Conservation (phyloP, 2,797 vertebrate species). For the Sternotherus odoratus region DNA sequence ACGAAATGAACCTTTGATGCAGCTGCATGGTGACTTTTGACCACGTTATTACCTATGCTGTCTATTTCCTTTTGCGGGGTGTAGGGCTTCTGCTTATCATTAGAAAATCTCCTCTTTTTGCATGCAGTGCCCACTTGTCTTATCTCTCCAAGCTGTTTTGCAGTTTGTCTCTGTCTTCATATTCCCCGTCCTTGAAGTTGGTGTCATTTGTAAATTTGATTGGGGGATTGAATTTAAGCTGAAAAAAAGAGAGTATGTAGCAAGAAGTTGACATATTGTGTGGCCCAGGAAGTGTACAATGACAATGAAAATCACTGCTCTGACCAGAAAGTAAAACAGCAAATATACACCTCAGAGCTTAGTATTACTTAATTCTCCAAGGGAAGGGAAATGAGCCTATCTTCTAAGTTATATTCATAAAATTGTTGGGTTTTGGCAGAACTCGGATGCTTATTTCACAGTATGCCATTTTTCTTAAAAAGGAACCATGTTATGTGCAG, state of each 20-base stretch:
- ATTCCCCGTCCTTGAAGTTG: background rate
- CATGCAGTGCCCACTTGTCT: background rate
- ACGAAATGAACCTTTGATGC: background rate
- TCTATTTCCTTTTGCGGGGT: background rate
- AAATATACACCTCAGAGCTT: background rate
- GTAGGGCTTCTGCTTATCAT: background rate
- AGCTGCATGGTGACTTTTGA: background rate
- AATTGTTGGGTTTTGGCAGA: background rate
- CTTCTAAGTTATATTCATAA: background rate
- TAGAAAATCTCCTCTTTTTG: background rate
- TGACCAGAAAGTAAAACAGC: background rate
- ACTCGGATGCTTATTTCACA: background rate
- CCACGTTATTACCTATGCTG: background rate
- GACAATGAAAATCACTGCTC: background rate
- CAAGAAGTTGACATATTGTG: background rate
- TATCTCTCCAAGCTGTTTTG: background rate
- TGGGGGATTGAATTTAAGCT: background rate
- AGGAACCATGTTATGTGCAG: accelerated
- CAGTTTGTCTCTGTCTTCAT: background rate
- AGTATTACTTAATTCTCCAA: background rate
- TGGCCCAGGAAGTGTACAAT: background rate
- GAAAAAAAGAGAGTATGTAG: background rate
- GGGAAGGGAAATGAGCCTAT: background rate
- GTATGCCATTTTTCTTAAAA: background rate
- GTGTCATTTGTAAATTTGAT: background rate